These are phyloP conservation scores for Griposia aprilina DNA, from an alignment of 2,888 invertebrate genomes.

Conservation along the genomic window DNA sequence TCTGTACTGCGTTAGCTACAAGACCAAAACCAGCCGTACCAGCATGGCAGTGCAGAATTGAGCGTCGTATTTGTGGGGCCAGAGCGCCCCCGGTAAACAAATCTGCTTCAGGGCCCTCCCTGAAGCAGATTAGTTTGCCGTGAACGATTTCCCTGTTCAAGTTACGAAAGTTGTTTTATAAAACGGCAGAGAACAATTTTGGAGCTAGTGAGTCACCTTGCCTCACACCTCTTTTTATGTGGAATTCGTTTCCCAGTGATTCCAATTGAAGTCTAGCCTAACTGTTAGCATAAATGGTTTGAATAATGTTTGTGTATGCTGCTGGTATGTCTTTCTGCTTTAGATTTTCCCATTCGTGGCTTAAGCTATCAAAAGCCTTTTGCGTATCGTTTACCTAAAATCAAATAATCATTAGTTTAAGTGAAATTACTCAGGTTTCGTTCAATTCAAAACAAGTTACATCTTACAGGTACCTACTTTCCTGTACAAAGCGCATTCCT, in stretches of 20 bases:
- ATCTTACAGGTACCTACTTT: too few relatives aligned
- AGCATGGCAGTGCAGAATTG: too few relatives aligned
- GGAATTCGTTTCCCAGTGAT: background rate
- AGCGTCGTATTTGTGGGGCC: too few relatives aligned
- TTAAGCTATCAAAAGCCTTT: background rate
- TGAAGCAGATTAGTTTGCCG: too few relatives aligned
- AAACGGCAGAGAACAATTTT: background rate
- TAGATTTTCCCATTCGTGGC: background rate
- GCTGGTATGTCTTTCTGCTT: background rate
- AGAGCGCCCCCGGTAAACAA: too few relatives aligned
- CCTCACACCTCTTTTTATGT: background rate
- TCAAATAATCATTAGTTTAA: too few relatives aligned
- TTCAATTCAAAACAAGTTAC: too few relatives aligned
- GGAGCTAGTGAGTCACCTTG: background rate
- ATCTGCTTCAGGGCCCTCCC: too few relatives aligned
- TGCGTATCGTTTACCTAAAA: background rate
- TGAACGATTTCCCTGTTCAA: background rate
- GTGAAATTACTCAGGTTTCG: too few relatives aligned
- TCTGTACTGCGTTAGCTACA: too few relatives aligned
- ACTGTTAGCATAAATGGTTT: background rate
- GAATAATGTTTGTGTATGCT: background rate
- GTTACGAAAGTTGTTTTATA: background rate
- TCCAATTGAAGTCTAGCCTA: background rate
- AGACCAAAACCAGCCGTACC: too few relatives aligned
- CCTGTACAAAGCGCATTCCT: too few relatives aligned